phyloP scores from a whole-genome alignment of 2,797 vertebrate species.

The Chelon auratus region DNA sequence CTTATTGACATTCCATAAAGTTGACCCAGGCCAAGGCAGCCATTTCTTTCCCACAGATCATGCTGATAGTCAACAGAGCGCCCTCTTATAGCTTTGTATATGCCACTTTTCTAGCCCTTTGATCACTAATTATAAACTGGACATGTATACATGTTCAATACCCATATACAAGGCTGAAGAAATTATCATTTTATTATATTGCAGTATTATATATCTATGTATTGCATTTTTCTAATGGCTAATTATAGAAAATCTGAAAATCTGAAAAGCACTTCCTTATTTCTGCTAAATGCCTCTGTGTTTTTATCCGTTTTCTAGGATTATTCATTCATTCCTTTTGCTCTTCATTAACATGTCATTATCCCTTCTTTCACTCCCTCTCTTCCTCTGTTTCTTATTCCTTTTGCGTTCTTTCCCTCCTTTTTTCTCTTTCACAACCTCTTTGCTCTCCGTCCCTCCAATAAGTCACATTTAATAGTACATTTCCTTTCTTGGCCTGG shows the following conservation, averaged over 20 bases:
- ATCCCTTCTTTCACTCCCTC: constrained; percentile 36
- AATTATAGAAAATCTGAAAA: constrained; percentile 50
- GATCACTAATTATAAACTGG: constrained; percentile 26
- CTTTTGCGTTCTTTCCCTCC: constrained; percentile 45
- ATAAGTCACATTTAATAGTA: constrained; percentile 85
- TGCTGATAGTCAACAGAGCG: constrained; percentile 54
- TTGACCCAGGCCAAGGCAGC: constrained; percentile 72
- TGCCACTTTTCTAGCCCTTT: constrained; percentile 44
- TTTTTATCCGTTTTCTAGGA: constrained; percentile 42
- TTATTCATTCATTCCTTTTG: constrained; percentile 47
- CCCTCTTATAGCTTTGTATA: constrained; percentile 25
- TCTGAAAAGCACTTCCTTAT: constrained; percentile 31
- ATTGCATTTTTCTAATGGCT: constrained; percentile 28
- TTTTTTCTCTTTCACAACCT: constrained; percentile 72
- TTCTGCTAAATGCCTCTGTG: constrained; percentile 40
- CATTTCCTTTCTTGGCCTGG: constrained; percentile 85
- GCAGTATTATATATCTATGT: constrained; percentile 9
- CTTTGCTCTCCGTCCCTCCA: constrained; percentile 78
- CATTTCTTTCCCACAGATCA: constrained; percentile 77
- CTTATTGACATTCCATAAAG: constrained; percentile 81
- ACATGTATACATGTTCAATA: constrained; percentile 29
- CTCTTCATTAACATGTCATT: constrained; percentile 74
- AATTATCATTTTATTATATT: constrained; percentile 12
- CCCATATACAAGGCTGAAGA: constrained; percentile 23
- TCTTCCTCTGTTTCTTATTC: constrained; percentile 37